phyloP scores from a whole-genome alignment of 2,113 vertebrate genomes.

The Psittacara wagleri region DNA sequence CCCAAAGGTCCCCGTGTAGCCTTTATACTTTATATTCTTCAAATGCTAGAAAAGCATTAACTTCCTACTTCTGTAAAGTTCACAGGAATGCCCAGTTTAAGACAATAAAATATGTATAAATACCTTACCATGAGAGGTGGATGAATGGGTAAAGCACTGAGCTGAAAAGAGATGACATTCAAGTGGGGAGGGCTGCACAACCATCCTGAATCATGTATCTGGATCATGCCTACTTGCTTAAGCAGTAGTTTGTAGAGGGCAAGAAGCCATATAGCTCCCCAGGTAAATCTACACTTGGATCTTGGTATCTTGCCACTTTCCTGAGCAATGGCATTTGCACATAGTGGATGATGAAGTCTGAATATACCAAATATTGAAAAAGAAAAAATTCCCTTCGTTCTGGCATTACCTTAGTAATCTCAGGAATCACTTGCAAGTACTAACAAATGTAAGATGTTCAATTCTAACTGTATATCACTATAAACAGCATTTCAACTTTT shows the following conservation, averaged over 20 bases:
- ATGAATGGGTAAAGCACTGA: background rate
- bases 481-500: background rate
- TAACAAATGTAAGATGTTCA: background rate
- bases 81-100: background rate
- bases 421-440: background rate
- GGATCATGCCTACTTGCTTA: background rate
- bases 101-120: background rate
- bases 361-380: background rate
- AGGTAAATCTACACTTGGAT: background rate
- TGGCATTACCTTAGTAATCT: background rate
- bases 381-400: background rate
- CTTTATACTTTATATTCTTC: background rate
- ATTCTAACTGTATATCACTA: background rate
- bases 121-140: background rate
- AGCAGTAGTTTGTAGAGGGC: background rate
- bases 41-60: background rate
- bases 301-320: background rate
- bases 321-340: background rate
- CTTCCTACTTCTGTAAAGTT: background rate
- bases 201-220: background rate
- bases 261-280: background rate
- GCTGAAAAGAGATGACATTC: background rate
- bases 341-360: background rate
- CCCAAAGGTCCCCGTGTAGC: background rate
- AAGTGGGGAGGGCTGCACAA: background rate